Evolutionary conservation across 2,797 vertebrate genomes (phyloP).

Genomic region (Parambassis ranga): DNA sequence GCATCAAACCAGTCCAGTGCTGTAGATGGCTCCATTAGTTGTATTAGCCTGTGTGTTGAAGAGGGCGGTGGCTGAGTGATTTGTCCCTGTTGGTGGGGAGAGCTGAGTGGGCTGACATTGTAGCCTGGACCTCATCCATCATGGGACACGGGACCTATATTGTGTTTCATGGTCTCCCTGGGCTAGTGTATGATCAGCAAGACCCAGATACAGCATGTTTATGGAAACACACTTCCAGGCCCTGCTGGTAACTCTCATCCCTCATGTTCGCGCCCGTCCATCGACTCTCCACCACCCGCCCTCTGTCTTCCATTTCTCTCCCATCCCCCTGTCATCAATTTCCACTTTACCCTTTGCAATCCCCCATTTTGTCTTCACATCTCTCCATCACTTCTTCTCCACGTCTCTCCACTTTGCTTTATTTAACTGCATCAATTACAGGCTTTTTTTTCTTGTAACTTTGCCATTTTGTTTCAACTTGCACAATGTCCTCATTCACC

Average conservation of each 20-base stretch:
- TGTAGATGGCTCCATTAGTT: conserved; percentile 69
- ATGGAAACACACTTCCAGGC: conserved; percentile 55
- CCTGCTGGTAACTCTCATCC: conserved; percentile 48
- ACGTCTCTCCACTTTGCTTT: conserved; percentile 8
- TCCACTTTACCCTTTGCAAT: conserved; percentile 20
- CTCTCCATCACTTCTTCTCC: conserved; percentile 17
- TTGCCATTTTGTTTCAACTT: conserved; percentile 9
- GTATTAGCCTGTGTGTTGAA: conserved; percentile 55
- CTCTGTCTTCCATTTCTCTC: conserved; percentile 21
- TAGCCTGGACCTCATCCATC: conserved; percentile 70
- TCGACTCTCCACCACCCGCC: conserved; percentile 9
- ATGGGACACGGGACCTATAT: conserved; percentile 53
- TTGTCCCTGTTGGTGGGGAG: conserved; percentile 64
- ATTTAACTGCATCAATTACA: conserved; percentile 43
- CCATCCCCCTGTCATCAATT: conserved; percentile 30
- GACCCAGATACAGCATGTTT: conserved; percentile 62
- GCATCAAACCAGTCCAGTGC: conserved; percentile 29
- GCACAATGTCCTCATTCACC: conserved; percentile 32
- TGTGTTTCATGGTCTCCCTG: conserved; percentile 60
- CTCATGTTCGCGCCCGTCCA: conserved; percentile 49
- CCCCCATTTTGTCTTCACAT: conserved; percentile 25
- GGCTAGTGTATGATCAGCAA: conserved; percentile 65
- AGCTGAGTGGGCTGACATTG: conserved; percentile 65
- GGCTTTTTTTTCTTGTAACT: conserved; percentile 8
- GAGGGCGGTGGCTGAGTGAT: conserved; percentile 56